phyloP scores from a whole-genome alignment of 2,113 vertebrate species.

The Opisthocomus hoazin region DNA sequence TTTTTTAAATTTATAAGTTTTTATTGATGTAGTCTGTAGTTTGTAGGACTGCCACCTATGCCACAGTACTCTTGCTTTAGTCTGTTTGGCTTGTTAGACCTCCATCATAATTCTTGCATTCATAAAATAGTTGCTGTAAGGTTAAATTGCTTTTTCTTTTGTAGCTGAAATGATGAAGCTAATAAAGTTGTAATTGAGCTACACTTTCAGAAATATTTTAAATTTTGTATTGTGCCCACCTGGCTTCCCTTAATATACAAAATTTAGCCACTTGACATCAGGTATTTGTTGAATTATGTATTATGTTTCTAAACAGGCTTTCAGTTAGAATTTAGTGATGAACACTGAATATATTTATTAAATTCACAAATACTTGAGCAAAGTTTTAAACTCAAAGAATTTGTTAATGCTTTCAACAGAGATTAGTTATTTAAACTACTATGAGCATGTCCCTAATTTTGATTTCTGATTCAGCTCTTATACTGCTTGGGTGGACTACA shows the following conservation, averaged over 20 bases:
- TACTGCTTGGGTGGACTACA: neutral
- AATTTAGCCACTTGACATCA: neutral
- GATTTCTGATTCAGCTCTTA: slow-evolving; percentile 33
- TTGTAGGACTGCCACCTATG: neutral
- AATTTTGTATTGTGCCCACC: neutral
- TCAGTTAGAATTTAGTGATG: neutral
- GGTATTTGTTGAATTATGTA: neutral
- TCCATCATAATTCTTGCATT: neutral
- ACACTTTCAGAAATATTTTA: neutral
- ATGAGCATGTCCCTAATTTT: neutral
- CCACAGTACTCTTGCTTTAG: neutral
- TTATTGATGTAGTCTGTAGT: neutral
- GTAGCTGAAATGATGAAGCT: neutral
- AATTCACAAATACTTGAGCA: neutral
- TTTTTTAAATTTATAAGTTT: neutral
- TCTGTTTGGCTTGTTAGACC: neutral
- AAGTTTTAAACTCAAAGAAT: neutral
- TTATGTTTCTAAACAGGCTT: neutral
- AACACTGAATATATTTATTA: neutral
- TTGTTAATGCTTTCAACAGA: neutral
- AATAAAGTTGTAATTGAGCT: neutral
- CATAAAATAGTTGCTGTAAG: neutral
- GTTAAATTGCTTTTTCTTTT: neutral
- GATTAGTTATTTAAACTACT: neutral
- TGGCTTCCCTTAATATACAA: neutral